Evolutionary conservation across 2,888 invertebrate species (phyloP).

Genomic region (Torymus texanus): DNA sequence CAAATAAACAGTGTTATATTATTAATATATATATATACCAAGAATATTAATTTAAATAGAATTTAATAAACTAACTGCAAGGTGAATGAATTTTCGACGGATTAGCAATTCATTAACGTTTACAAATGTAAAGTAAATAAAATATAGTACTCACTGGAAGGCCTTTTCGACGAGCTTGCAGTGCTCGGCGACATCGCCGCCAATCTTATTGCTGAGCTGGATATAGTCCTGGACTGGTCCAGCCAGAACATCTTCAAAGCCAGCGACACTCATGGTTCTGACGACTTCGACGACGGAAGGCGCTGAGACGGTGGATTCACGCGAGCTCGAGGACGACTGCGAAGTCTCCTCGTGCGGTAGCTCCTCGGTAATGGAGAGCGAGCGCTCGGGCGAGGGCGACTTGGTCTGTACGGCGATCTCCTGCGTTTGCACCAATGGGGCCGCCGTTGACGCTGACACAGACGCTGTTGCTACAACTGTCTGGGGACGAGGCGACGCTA

Average conservation of each 20-base stretch:
- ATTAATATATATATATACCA: too few relatives aligned
- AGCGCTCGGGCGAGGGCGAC: slow-evolving; percentile 67
- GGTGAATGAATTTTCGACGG: not conserved
- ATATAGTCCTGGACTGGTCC: slow-evolving; percentile 85
- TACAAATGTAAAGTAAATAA: slow-evolving; percentile 23
- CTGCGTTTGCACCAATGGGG: slow-evolving; percentile 58
- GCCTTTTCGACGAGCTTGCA: slow-evolving; percentile 87
- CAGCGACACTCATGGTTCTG: slow-evolving; percentile 84
- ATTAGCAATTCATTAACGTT: slow-evolving; percentile 14
- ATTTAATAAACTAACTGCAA: too few relatives aligned
- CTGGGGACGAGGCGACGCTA: not conserved
- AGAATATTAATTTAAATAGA: too few relatives aligned
- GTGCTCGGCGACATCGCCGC: slow-evolving; percentile 89
- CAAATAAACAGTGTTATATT: too few relatives aligned
- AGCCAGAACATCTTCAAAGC: slow-evolving; percentile 84
- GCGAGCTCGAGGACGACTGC: slow-evolving; percentile 61
- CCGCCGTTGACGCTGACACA: slow-evolving; percentile 22
- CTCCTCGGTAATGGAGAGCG: slow-evolving; percentile 65
- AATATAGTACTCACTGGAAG: slow-evolving; percentile 82
- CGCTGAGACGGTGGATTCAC: slow-evolving; percentile 63
- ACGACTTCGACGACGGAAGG: slow-evolving; percentile 64
- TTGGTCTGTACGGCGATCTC: slow-evolving; percentile 68
- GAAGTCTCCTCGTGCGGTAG: slow-evolving; percentile 63
- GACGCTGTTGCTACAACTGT: slow-evolving; percentile 63
- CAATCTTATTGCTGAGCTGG: slow-evolving; percentile 86